Percentiles rank a stretch among this genome's conserved stretches.
Evolutionary conservation across 1,140 invertebrate genomes (phyloP).

Genomic region (Mercenaria mercenaria): DNA sequence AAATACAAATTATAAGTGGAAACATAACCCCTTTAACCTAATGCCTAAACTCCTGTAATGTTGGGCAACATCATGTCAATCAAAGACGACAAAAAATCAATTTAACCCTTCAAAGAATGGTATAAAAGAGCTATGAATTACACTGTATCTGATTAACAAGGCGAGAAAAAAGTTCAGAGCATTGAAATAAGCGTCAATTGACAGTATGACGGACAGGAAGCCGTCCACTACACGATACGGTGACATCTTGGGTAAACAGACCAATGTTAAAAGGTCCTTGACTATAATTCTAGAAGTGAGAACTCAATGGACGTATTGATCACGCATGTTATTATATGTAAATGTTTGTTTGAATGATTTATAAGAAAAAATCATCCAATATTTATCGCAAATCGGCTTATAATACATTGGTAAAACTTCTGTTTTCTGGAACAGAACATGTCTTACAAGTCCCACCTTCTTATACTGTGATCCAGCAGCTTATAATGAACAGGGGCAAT

Average conservation of each 20-base stretch:
- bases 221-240: background rate
- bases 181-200: conserved; percentile 4
- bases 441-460: too few species aligned
- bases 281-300: background rate
- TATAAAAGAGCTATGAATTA: conserved; percentile 24
- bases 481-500: too few species aligned
- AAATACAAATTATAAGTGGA: too few species aligned
- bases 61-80: background rate
- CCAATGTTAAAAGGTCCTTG: background rate
- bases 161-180: background rate
- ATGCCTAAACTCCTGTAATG: background rate
- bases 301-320: background rate
- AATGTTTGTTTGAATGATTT: background rate
- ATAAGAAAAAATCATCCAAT: background rate
- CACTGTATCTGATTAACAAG: conserved; percentile 3
- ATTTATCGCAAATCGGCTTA: too few species aligned
- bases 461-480: too few species aligned
- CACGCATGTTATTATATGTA: background rate
- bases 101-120: background rate
- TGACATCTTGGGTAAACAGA: conserved; percentile 27
- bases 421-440: too few species aligned
- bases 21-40: too few species aligned
- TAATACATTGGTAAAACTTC: too few species aligned
- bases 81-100: background rate
- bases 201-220: conserved; percentile 18